phyloP scores from a whole-genome alignment of 2,797 vertebrate species.

The Anguilla anguilla region DNA sequence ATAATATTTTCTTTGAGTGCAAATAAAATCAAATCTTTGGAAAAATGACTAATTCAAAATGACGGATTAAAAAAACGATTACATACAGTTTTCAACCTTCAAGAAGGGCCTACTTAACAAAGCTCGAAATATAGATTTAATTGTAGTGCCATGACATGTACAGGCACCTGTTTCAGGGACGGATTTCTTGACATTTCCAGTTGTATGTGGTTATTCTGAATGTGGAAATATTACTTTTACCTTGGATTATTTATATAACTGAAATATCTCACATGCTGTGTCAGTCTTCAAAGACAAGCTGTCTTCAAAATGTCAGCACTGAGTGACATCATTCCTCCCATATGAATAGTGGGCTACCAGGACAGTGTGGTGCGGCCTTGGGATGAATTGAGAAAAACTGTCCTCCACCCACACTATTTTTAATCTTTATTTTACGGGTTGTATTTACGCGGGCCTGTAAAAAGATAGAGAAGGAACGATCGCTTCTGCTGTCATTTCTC shows the following conservation, averaged over 20 bases:
- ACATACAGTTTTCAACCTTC: background rate
- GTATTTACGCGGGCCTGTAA: background rate
- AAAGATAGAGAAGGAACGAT: background rate
- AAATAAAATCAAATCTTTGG: background rate
- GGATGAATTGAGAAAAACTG: background rate
- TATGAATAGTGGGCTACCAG: background rate
- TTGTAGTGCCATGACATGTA: constrained; percentile 42
- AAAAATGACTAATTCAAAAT: background rate
- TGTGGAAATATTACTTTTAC: constrained; percentile 10
- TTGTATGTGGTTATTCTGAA: constrained; percentile 25
- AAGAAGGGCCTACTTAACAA: background rate
- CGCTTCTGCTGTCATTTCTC: background rate
- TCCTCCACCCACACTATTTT: background rate
- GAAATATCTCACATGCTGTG: background rate
- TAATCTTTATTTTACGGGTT: constrained; percentile 42
- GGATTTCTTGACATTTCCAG: constrained; percentile 27
- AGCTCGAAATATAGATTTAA: constrained; percentile 33
- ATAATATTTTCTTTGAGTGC: background rate
- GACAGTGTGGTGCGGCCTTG: background rate
- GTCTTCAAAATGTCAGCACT: background rate
- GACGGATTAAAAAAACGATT: background rate
- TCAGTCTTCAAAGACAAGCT: background rate
- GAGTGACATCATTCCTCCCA: background rate
- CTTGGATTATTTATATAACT: constrained; percentile 6
- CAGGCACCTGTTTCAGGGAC: constrained; percentile 51